Base-by-base conservation (phyloP, 2,797 vertebrate genomes). In the Poeciliopsis infans region DNA sequence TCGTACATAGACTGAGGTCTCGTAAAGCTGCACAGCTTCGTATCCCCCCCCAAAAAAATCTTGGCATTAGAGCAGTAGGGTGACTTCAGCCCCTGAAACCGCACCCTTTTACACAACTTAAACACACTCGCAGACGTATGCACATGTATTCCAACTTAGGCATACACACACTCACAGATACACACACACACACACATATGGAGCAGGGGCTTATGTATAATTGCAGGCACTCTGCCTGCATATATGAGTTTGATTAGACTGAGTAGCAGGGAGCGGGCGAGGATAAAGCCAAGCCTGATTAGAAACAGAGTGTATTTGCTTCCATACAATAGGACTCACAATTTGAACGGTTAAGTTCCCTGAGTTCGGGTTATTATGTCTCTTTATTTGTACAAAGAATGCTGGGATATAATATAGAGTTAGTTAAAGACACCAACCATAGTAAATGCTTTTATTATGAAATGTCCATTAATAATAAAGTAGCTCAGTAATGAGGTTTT, bases 211-310 rank as follows among this genome's bases (percentile, higher is more conserved):
- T 93, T 92, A 94, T 90, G 91, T 91, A 89, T 94, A 93, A 94
- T 94, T 95, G 92, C 91, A 89, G 91, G 92, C 91, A 92, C 91
- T 92, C 91, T 93, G 93, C 92, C 91, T 93, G 91, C 93, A 93
- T 94, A 94, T 92, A 93, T 94, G 93, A 94, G 93, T 92, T 93
- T 94, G 93, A 95, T 94, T 93, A 94, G 90, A 88, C 89, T 89
- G 89, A 93, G 92, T 90, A 93, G 92, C 87, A 89, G 89, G 87
- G 91, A 95, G 90, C 89, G 82, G 83, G 88, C 46, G 83, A 91
- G 94, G 91, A 94, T 92, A 89, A 92, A 93, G 91, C 91, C 91
- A 81, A 92, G 90, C 78, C 91, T 94, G 93, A 94, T 95, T 93
- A 94, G 88, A 94, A 94, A 89, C 92, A 94, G 92, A 94, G 87